Evolutionary conservation across 2,797 vertebrate genomes (phyloP), one percentile per base, ranked within the genome.

Genomic region (Anolis apletophallus): DNA sequence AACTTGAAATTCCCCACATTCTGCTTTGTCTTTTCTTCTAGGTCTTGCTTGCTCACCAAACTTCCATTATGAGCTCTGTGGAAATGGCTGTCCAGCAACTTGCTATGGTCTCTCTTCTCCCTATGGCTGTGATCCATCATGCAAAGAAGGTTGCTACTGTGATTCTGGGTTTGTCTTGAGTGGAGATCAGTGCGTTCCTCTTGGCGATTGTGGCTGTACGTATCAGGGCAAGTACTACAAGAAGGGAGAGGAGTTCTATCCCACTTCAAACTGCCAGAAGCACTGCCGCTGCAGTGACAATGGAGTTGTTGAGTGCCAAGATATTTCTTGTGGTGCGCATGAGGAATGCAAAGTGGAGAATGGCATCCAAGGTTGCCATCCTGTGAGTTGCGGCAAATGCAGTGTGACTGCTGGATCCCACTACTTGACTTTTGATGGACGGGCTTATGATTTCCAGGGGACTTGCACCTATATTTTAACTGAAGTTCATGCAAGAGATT

Each of bases 51-150:
- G 98, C 87, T 94, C 94, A 0, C 80, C 84, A 12, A 96, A 98
- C 94, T 97, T 97, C 92, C 97, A 98, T 88, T 98, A 97, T n/a
- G 97, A 97, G 79, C 83, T 95, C n/a, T 98, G 97, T 82, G 95
- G 96, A 73, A 91, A 96, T 17, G 94, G 95, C 59, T 98, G 98
- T 91, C 96, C 97, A 0, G 93, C 95, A 46, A 96, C 93, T 84
- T 98, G 98, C 93, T 96, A 95, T 0, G 78, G 76, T 10, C 81
- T 91, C 13, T 46, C 71, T 0, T 11, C 64, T 1, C 82, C 92
- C 3, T 78, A 87, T 13, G 71, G 80, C 8, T 98, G 97, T 72
- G 94, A 93, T 21, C 95, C 86, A 7, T 85, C 93, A 85, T 98
- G 98, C 73, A 88, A 92, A 13, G 97, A 98, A 91, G 95, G 96